Conservation (phyloP, 2,113 vertebrate species). For the Scomber japonicus region DNA sequence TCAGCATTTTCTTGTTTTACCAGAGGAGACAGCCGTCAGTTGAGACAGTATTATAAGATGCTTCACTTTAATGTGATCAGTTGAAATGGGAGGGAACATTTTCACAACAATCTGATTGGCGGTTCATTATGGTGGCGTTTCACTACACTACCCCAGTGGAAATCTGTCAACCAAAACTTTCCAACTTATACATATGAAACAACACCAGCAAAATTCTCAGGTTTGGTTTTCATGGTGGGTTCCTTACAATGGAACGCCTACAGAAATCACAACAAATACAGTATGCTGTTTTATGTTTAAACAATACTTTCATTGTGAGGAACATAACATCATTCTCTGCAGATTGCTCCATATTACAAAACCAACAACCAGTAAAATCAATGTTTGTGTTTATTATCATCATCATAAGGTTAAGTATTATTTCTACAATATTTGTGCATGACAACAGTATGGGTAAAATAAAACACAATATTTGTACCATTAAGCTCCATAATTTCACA, state of each 20-base stretch:
- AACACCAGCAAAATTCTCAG: conserved; percentile 8
- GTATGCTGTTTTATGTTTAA: too few species aligned
- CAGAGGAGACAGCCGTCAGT: not conserved
- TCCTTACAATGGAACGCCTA: not conserved
- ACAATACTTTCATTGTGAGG: too few species aligned
- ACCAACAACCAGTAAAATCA: too few species aligned
- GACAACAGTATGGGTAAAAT: too few species aligned
- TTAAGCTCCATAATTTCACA: too few species aligned
- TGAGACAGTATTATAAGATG: not conserved
- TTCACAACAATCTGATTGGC: conserved; percentile 37
- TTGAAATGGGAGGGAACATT: conserved; percentile 36
- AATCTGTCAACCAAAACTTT: conserved; percentile 32
- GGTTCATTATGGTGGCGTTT: not conserved
- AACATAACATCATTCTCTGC: too few species aligned
- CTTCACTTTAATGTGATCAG: conserved; percentile 8
- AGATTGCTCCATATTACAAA: too few species aligned
- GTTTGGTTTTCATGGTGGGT: not conserved
- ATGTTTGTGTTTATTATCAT: too few species aligned
- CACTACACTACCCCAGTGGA: conserved; percentile 28
- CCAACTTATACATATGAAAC: conserved; percentile 10
- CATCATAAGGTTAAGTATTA: too few species aligned
- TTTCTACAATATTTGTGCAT: too few species aligned
- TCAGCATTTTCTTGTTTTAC: conserved; percentile 33
- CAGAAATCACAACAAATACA: too few species aligned
- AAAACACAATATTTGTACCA: too few species aligned